Evolutionary conservation across 2,113 vertebrate genomes (phyloP).

Genomic region (Sula dactylatra): DNA sequence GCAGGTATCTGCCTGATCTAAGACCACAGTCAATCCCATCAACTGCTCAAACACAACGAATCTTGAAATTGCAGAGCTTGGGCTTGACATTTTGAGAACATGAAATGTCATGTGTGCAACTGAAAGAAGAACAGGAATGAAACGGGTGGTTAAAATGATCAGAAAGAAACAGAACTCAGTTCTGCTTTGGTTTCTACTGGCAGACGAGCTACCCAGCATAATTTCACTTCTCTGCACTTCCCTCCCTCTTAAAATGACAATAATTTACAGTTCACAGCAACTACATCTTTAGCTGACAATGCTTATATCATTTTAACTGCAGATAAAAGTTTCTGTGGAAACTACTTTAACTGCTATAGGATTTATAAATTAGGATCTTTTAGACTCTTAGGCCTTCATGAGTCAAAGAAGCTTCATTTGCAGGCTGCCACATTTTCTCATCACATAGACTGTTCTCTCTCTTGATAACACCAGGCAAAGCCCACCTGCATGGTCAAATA

Average conservation of each 20-base stretch:
- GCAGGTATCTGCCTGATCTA: neutral
- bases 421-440: neutral
- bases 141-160: neutral
- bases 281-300: neutral
- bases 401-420: neutral
- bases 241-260: neutral
- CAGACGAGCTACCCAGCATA: neutral
- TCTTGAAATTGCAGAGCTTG: neutral
- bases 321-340: neutral
- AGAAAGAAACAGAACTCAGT: neutral
- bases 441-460: neutral
- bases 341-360: neutral
- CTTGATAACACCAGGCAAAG: neutral
- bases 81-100: neutral
- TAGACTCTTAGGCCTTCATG: neutral
- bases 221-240: neutral
- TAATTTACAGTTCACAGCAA: neutral
- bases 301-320: neutral
- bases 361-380: neutral
- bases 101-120: neutral
- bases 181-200: neutral
- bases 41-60: neutral
- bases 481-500: neutral
- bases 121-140: neutral
- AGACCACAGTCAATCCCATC: neutral